phyloP scores from a whole-genome alignment of 1,140 invertebrate species.

The Eumaeus atala region DNA sequence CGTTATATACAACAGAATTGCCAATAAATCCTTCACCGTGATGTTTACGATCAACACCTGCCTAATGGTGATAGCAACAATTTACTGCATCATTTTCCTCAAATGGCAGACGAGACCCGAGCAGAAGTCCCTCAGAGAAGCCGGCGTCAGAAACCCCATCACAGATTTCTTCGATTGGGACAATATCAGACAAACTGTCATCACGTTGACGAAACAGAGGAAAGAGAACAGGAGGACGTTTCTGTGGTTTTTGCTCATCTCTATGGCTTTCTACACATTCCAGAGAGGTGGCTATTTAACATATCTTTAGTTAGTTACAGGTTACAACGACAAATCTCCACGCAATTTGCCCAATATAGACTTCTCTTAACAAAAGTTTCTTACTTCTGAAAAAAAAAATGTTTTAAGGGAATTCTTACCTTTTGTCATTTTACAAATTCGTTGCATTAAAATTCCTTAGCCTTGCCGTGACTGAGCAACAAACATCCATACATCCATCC shows the following conservation, averaged over 20 bases:
- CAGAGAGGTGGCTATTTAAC: no score
- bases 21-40: constrained; percentile 77
- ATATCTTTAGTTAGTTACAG: no score
- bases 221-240: constrained; percentile 74
- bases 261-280: constrained; percentile 85
- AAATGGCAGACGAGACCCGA: constrained; percentile 79
- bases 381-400: no score
- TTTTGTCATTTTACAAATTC: no score
- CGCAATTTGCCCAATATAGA: no score
- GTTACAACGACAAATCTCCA: no score
- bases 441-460: no score
- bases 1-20: constrained; percentile 47
- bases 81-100: constrained; percentile 77
- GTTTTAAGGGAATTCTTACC: no score
- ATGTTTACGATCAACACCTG: constrained; percentile 82
- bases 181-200: constrained; percentile 77
- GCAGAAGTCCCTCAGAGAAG: constrained; percentile 75
- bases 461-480: no score
- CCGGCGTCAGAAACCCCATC: constrained; percentile 75
- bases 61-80: constrained; percentile 76
- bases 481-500: no score
- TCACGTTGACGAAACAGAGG: constrained; percentile 76
- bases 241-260: constrained; percentile 78
- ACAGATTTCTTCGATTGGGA: constrained; percentile 81
- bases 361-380: no score